phyloP scores from a whole-genome alignment of 2,113 vertebrate species.

The Sinocyclocheilus anshuiensis region DNA sequence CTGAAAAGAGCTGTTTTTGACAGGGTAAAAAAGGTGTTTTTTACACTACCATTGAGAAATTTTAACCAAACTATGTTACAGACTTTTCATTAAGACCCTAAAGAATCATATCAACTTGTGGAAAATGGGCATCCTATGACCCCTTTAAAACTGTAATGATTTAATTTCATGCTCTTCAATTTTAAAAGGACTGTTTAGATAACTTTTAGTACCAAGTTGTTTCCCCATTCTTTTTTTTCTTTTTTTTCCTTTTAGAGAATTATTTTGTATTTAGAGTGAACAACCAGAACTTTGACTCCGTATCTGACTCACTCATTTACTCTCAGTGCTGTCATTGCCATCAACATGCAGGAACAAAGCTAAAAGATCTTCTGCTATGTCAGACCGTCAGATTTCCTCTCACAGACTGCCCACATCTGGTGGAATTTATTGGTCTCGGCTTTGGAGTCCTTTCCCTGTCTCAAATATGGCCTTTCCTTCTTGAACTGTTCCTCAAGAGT shows the following conservation, averaged over 20 bases:
- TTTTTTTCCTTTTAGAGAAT: background rate
- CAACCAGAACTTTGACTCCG: background rate
- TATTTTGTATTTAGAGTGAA: background rate
- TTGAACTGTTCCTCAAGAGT: conserved; percentile 11
- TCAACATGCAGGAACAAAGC: background rate
- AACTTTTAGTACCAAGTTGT: background rate
- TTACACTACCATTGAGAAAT: too few species aligned
- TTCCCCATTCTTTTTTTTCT: background rate
- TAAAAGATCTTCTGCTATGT: background rate
- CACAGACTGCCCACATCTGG: conserved; percentile 28
- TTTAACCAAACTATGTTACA: too few species aligned
- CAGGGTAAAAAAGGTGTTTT: too few species aligned
- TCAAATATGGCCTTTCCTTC: conserved; percentile 17
- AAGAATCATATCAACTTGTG: too few species aligned
- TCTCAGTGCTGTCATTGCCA: background rate
- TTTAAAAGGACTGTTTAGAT: background rate
- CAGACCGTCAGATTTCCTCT: background rate
- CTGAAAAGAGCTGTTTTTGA: too few species aligned
- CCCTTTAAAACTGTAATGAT: too few species aligned
- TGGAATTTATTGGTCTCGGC: conserved; percentile 31
- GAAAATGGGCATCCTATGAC: too few species aligned
- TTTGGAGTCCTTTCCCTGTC: background rate
- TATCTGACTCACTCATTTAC: background rate
- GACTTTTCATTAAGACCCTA: too few species aligned
- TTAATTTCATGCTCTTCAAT: background rate